Evolutionary conservation across 2,113 vertebrate genomes (phyloP), one percentile per base, ranked within the genome.

Genomic region (Nannospalax galili): DNA sequence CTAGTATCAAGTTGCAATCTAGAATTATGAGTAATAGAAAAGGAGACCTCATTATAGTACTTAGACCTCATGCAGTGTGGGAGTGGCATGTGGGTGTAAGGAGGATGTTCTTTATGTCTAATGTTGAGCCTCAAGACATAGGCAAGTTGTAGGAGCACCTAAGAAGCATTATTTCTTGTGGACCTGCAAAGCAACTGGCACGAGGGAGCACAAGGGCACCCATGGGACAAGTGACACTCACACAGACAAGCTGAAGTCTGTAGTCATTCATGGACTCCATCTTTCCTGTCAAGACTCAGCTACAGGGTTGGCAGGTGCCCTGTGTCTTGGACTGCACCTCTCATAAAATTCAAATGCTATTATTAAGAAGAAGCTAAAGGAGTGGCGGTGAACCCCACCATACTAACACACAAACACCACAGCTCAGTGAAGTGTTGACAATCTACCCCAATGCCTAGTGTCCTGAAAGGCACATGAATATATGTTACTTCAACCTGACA

Each of bases 331-430:
- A 56, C 3, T 16, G 2, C 0, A n/a, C 9, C 37, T 73, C 17
- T 73, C 42, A 64, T 40, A 58, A 65, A 35, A 60, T 12, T 30
- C 24, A 60, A 48, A 65, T 56, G 28, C 65, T 19, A 11, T 40
- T 28, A 11, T 70, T 32, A 32, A 15, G 19, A 28, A 79, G 32
- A 32, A 32, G 5, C 15, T 26, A 26, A 26, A 52, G 15, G 28
- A 88, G 40, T 20, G 48, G 8, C 7, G 3, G 0, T 15, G 30
- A 30, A 10, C 30, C 3, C 3, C 40, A 4, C 20, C 5, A 2
- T 75, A 35, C 9, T 22, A 32, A 28, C 9, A 74, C 26, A 62
- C 10, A 52, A 52, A 52, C 48, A 35, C 8, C 16, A 35, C 5
- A n/a, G 9, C 20, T 69, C 3, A 28, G 24, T n/a, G 70, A 26